These are phyloP conservation scores for Lucinisca nassula DNA, from an alignment of 2,888 invertebrate genomes.

Conservation along the genomic window DNA sequence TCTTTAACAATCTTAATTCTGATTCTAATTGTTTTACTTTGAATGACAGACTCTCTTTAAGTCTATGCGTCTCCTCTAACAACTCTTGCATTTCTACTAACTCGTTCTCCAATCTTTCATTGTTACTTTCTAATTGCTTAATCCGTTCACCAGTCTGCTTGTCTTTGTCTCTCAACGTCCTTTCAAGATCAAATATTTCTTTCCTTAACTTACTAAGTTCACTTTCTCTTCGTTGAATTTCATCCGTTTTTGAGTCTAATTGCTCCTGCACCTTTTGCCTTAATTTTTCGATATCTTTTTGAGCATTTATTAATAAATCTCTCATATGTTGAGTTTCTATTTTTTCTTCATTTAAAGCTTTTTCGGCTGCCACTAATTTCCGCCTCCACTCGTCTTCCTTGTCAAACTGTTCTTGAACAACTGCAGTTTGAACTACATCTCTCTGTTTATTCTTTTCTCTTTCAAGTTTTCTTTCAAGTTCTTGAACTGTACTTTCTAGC, in stretches of 20 bases:
- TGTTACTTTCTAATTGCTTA: constrained; percentile 76
- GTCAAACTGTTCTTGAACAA: constrained; percentile 66
- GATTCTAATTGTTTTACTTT: constrained; percentile 82
- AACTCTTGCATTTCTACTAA: constrained; percentile 77
- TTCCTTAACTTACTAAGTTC: constrained; percentile 79
- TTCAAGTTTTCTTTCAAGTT: constrained; percentile 73
- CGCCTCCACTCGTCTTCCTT: constrained; percentile 80
- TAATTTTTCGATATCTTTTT: constrained; percentile 85
- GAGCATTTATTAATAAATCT: constrained; percentile 84
- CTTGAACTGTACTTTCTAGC: constrained; percentile 73
- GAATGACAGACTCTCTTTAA: constrained; percentile 76
- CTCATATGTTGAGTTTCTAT: constrained; percentile 82
- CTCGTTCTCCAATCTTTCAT: constrained; percentile 80
- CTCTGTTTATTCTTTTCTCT: constrained; percentile 67
- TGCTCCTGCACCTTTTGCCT: constrained; percentile 78
- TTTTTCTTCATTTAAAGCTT: constrained; percentile 81
- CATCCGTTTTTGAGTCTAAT: constrained; percentile 76
- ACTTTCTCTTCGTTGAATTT: constrained; percentile 74
- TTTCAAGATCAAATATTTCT: constrained; percentile 75
- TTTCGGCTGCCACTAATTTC: constrained; percentile 75
- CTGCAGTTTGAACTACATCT: constrained; percentile 65
- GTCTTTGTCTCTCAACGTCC: constrained; percentile 76
- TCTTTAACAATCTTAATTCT: constrained; percentile 81
- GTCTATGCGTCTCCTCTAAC: constrained; percentile 80
- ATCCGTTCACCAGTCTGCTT: constrained; percentile 72